Base-by-base conservation (phyloP, 2,888 invertebrate species). In the Orthosia incerta region DNA sequence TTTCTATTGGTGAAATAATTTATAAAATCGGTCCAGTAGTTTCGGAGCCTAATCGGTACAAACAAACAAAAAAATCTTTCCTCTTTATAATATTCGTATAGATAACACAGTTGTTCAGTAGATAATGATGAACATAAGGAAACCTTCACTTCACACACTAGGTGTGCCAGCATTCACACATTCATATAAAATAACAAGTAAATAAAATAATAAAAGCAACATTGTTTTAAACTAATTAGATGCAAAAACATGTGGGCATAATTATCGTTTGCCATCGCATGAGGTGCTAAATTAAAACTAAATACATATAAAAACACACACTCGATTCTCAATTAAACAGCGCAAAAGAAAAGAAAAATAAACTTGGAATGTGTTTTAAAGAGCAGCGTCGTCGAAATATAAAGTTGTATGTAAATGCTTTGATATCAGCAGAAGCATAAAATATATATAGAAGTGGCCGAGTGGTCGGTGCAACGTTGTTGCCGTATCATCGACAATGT, bases 381-480 rank as follows among this genome's bases (percentile, higher is more conserved):
- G 85, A 86, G 85, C 85, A 86, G 57, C 69, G 75, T 74, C 81
- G 75, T 64, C 74, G 66, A 71, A 78, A 80, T 84, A 85, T 86
- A 85, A 86, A 78, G 84, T 85, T 76, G 84, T 84, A 88, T 88
- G 87, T 88, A 89, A 88, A 89, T 89, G 71, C 79, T 83, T 87
- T 87, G 87, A 90, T 91, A 91, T 89, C 89, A 91, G 86, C 85
- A 80, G 73, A 75, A 79, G 84, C 89, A 89, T 92, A 90, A 92
- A 91, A 89, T 86, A 84, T 64, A 79, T 73, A 80, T 51, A 76
- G 74, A 69, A 80, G 79, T 83, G 83, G 80, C 77, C 78, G 76
- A 57, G 57, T 72, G 82, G 68, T 64, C 80, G 80, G 45, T 76
- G 86, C 86, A 87, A 84, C 83, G 65, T 73, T 78, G 81, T 79